Base-by-base conservation (phyloP, 2,888 invertebrate species). In the Noctua comes region DNA sequence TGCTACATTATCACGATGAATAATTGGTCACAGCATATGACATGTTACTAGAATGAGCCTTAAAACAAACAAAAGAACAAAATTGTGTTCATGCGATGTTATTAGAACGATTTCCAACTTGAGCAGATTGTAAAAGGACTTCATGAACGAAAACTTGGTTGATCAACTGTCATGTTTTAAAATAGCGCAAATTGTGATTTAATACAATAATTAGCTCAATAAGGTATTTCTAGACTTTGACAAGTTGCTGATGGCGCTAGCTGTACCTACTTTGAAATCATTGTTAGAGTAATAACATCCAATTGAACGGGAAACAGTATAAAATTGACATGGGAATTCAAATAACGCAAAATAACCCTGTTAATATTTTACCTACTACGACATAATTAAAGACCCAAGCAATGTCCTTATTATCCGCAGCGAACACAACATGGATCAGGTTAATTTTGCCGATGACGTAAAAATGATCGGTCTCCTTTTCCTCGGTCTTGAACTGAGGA, bases 391-490 rank as follows among this genome's bases (percentile, higher is more conserved):
- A 79, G 68, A 43, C 13, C 68, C 76, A 70, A 84, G 73, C 27
- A 83, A 83, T 82, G 85, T 87, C 80, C 82, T 87, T 78, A 88
- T 80, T 87, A 76, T 80, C 79, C 66, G 85, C 85, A 89, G 85
- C 69, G 79, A 85, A 88, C 90, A 90, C 91, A 88, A 84, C 89
- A 91, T 93, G 91, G 92, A 92, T 94, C 92, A 92, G 90, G 92
- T 92, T 95, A 94, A 94, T 93, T 95, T 92, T 89, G 93, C 92
- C 92, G 95, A 93, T 96, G 96, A 96, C 95, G 95, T 91, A 90
- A 90, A 91, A 90, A 88, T 88, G 79, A 88, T 90, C 88, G 77
- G 87, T 83, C 87, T 88, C 87, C 87, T 88, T 90, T 91, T 91
- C 89, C 88, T 90, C 93, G 93, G 88, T 95, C 95, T 95, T 95